Evolutionary conservation across 2,797 vertebrate species (phyloP), one percentile per base, ranked within the genome.

Genomic region (Choloepus didactylus): DNA sequence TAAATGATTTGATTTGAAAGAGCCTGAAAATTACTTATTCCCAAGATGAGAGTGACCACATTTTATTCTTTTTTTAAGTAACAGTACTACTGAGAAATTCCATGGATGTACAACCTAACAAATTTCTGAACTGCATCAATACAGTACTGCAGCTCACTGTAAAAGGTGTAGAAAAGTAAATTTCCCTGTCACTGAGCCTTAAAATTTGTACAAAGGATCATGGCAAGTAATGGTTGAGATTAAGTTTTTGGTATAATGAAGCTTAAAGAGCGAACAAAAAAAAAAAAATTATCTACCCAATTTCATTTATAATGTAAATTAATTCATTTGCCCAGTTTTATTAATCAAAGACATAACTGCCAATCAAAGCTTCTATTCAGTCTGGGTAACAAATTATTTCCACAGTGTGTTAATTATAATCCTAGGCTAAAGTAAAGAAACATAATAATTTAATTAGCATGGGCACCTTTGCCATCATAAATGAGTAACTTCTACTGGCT

Each of bases 31-130:
- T 90, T 92, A 77, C 25, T 84, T 83, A 94, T 67, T 95, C 93
- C 75, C 75, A 82, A 75, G 70, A 95, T 95, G 14, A 89, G 84
- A n/a, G 83, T 94, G 41, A 29, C 41, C 93, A 83, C 29, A 96
- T 97, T 96, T 94, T 94, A 21, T 64, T 51, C 25, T 90, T 49
- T 84, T 97, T 98, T 95, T 89, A 90, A 93, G 49, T 92, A 96
- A 54, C 9, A 44, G 12, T 77, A 27, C 35, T 94, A 49, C n/a
- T 77, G 97, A 96, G 84, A 93, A 87, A 46, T 70, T 94, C 49
- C 41, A 92, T 19, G 25, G 62, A 31, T 94, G 18, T 76, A 18
- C 79, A 92, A 95, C 59, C 81, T 95, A 95, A 93, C 87, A 91
- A 97, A 95, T n/a, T 82, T 91, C 31, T 95, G 49, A 91, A 97